Percentiles rank a stretch among this genome's conserved stretches.
Conservation (phyloP, 2,888 invertebrate genomes). For the Hipparchia sbordonii region DNA sequence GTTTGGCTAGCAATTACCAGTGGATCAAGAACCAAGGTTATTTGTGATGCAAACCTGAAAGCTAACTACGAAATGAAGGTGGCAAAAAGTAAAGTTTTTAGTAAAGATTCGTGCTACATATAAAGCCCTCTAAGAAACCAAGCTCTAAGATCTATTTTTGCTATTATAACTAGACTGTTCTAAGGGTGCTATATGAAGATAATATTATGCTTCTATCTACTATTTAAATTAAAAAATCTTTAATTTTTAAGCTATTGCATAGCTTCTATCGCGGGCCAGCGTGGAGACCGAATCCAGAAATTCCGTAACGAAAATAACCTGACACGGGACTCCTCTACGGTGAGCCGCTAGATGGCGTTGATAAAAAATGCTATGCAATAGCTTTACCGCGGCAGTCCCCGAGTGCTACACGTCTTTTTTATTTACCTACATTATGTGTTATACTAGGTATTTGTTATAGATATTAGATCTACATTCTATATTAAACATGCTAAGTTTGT, state of each 20-base stretch:
- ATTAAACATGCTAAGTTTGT: neutral
- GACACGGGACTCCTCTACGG: no score
- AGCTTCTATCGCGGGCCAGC: no score
- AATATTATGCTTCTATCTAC: neutral
- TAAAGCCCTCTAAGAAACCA: conserved; percentile 2
- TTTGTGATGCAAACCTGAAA: neutral
- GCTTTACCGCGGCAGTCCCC: no score
- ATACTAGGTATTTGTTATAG: no score
- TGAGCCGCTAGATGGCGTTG: no score
- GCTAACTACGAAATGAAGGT: neutral
- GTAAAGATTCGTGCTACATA: neutral
- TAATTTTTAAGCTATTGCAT: neutral
- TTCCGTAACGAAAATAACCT: no score
- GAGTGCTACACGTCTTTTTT: no score
- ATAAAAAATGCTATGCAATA: no score
- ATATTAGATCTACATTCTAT: no score
- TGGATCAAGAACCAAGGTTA: neutral
- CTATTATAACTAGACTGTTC: neutral
- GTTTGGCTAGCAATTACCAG: neutral
- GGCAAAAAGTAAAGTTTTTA: neutral
- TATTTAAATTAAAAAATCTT: neutral
- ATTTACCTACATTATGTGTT: no score
- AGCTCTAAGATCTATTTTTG: neutral
- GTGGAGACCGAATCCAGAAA: no score
- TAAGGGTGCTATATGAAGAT: neutral